phyloP scores from a whole-genome alignment of 1,140 invertebrate species.

The Eriosoma lanigerum region DNA sequence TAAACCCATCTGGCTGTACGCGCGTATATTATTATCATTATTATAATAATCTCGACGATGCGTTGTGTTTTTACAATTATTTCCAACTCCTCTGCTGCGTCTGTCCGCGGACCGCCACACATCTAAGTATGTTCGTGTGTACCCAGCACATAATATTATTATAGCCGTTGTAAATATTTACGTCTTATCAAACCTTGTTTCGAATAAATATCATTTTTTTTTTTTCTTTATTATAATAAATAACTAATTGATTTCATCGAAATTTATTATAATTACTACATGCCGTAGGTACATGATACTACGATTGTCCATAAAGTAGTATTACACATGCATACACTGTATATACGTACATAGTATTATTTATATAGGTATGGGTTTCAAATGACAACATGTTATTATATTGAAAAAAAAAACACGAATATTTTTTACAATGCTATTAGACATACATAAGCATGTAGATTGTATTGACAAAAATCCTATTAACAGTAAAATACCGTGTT shows the following conservation, averaged over 20 bases:
- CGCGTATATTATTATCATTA: neutral
- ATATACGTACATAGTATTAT: neutral
- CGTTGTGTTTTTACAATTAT: neutral
- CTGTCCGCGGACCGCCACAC: neutral
- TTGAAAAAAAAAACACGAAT: too few species aligned
- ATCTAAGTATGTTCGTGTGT: neutral
- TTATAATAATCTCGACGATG: slow-evolving; percentile 2
- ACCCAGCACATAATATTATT: neutral
- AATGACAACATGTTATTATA: neutral
- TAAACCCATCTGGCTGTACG: slow-evolving; percentile 40
- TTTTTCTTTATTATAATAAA: neutral
- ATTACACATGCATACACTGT: neutral
- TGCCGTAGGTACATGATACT: neutral
- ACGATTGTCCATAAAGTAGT: neutral
- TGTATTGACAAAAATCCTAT: too few species aligned
- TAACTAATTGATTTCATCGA: slow-evolving; percentile 10
- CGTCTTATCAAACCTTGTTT: slow-evolving; percentile 9
- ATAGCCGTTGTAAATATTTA: neutral
- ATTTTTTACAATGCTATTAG: too few species aligned
- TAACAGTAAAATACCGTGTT: too few species aligned
- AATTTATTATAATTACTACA: slow-evolving; percentile 1
- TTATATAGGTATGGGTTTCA: neutral
- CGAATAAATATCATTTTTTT: neutral
- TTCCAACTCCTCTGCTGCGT: neutral
- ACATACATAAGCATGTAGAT: too few species aligned